Evolutionary conservation across 2,113 vertebrate genomes (phyloP), one percentile per base, ranked within the genome.

Genomic region (Cacatua alba): DNA sequence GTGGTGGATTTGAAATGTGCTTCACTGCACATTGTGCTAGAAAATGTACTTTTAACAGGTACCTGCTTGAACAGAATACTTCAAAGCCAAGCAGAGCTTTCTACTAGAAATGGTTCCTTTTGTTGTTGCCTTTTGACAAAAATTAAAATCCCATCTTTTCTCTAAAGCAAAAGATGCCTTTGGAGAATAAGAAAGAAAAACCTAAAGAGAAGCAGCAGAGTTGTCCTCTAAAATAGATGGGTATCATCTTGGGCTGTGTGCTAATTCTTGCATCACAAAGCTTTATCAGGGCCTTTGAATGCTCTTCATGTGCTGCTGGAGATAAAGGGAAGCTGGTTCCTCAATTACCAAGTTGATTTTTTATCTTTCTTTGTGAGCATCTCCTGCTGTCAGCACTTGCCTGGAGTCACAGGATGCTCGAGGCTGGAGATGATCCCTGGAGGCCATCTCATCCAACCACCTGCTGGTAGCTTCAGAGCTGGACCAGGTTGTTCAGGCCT

Each of bases 111-210:
- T 86, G 92, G 43, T 64, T 92, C 57, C 85, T 96, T 96, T 95
- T 95, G 82, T 93, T 88, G 82, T 77, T 65, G 86, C 71, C 77
- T 93, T 93, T 94, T 82, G 80, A 84, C 82, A 93, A 76, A 92
- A 97, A 95, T 95, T 94, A 88, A 97, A 96, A 95, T 82, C 67
- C 67, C 59, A 24, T 95, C 65, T 94, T 90, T 91, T 78, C 46
- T 75, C 53, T 69, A 62, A 91, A 95, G 78, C 35, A 33, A 49
- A 59, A 95, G 84, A 86, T 85, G 67, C 53, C 83, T 97, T 94
- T 93, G 83, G 94, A 94, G 95, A 72, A 91, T 41, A 92, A 95
- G 91, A 87, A 86, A 93, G 90, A 88, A 65, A 68, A 86, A 83
- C 78, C 51, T 86, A 4, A 86, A 88, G 80, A 82, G 86, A 90